Conservation (phyloP, 2,888 invertebrate genomes). For the Melieria omissa region DNA sequence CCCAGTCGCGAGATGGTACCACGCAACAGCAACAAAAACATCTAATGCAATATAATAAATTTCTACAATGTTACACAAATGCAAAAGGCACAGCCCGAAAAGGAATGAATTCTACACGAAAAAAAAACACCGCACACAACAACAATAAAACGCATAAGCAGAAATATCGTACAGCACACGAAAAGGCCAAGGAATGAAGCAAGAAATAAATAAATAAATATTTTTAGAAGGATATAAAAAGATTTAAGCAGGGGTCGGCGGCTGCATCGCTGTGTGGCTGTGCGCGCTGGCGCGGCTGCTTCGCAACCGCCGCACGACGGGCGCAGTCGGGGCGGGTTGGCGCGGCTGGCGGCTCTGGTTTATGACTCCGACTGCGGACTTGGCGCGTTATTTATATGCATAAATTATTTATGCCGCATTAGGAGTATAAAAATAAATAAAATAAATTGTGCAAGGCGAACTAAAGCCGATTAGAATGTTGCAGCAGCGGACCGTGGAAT, state of each 20-base stretch:
- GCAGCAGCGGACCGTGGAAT: conserved; percentile 18
- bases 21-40: conserved; percentile 6
- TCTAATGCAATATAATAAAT: conserved; percentile 63
- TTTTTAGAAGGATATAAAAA: conserved; percentile 36
- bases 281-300: not conserved
- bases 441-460: conserved; percentile 44
- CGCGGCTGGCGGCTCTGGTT: conserved; percentile 17
- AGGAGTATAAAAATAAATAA: conserved; percentile 48
- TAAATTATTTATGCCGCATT: conserved; percentile 63
- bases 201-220: conserved; percentile 8
- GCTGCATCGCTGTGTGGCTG: conserved; percentile 1
- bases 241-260: conserved; percentile 28
- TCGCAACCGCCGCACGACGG: not conserved
- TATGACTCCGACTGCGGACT: conserved; percentile 22
- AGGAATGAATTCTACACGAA: not conserved
- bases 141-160: conserved; percentile 55
- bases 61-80: conserved; percentile 59
- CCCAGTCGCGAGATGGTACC: no score
- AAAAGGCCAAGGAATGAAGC: conserved; percentile 15
- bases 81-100: not conserved
- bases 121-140: not conserved
- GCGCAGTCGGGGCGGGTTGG: not conserved
- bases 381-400: conserved; percentile 46
- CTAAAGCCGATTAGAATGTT: conserved; percentile 45
- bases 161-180: conserved; percentile 57